phyloP scores from a whole-genome alignment of 2,888 invertebrate species.

The Morpho achilles region DNA sequence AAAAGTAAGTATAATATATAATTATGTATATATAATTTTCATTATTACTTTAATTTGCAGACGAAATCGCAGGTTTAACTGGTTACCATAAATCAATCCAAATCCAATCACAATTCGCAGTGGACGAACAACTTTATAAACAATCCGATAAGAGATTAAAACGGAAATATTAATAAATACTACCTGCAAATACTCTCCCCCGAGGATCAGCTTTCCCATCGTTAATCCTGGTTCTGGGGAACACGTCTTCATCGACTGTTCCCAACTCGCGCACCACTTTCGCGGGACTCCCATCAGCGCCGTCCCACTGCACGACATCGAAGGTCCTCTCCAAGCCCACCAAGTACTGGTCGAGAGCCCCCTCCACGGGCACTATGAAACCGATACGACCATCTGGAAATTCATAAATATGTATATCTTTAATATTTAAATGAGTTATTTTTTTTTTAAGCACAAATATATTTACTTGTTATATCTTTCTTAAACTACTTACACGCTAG shows the following conservation, averaged over 20 bases:
- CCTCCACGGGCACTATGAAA: conserved; percentile 83
- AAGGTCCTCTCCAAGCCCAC: conserved; percentile 82
- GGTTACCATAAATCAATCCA: too few species aligned
- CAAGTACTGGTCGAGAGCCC: conserved; percentile 79
- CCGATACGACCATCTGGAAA: conserved; percentile 58
- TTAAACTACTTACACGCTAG: too few species aligned
- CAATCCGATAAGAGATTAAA: too few species aligned
- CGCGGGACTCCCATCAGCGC: conserved; percentile 69
- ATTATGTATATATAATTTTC: too few species aligned
- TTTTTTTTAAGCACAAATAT: too few species aligned
- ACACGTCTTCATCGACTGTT: conserved; percentile 77
- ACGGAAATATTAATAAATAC: neutral
- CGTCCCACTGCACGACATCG: conserved; percentile 83
- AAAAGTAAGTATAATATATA: too few species aligned
- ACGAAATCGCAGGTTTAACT: too few species aligned
- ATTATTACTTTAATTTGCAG: too few species aligned
- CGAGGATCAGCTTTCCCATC: conserved; percentile 88
- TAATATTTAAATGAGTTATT: too few species aligned
- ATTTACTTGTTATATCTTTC: too few species aligned
- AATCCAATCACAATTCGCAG: too few species aligned
- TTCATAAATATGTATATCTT: neutral
- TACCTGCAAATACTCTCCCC: conserved; percentile 87
- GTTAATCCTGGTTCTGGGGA: conserved; percentile 82
- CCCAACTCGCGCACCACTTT: conserved; percentile 64
- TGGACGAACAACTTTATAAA: too few species aligned